Percentiles rank a stretch among this genome's conserved stretches.
These are phyloP conservation scores for Heliconius charithonia DNA, from an alignment of 2,888 invertebrate genomes.

Conservation along the genomic window DNA sequence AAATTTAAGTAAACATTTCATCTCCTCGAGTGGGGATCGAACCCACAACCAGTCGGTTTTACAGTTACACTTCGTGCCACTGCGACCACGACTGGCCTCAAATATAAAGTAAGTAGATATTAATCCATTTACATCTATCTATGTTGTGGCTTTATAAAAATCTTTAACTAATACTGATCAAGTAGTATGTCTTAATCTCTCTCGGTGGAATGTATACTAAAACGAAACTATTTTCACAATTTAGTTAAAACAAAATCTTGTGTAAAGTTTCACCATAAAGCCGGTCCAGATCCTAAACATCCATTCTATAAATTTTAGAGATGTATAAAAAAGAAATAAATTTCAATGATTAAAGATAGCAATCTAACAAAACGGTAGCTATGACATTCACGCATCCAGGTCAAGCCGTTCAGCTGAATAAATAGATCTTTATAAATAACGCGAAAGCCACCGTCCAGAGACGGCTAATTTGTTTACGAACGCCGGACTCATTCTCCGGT, in stretches of 20 bases:
- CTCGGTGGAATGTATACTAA: not conserved
- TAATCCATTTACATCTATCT: not conserved
- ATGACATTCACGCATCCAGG: slow-evolving; percentile 69
- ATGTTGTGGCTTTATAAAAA: not conserved
- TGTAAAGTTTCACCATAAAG: not conserved
- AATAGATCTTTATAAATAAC: slow-evolving; percentile 81
- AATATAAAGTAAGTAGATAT: not conserved
- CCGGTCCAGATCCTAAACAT: not conserved
- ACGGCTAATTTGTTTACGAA: slow-evolving; percentile 65
- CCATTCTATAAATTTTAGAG: slow-evolving; percentile 8
- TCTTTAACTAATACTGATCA: not conserved
- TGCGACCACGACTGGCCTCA: not conserved
- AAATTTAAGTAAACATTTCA: too few relatives aligned
- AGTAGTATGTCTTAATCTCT: not conserved
- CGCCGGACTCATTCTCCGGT: slow-evolving; percentile 39
- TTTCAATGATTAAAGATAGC: slow-evolving; percentile 17
- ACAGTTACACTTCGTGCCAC: too few relatives aligned
- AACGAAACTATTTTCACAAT: not conserved
- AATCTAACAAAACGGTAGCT: slow-evolving; percentile 45
- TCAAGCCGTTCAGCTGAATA: slow-evolving; percentile 75
- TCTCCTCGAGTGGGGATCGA: too few relatives aligned
- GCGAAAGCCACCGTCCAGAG: slow-evolving; percentile 57
- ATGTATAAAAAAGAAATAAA: slow-evolving; percentile 9
- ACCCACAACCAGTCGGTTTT: too few relatives aligned
- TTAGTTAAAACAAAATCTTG: not conserved